Evolutionary conservation across 2,888 invertebrate species (phyloP), one percentile per base, ranked within the genome.

Genomic region (Sminthurinus aureus): DNA sequence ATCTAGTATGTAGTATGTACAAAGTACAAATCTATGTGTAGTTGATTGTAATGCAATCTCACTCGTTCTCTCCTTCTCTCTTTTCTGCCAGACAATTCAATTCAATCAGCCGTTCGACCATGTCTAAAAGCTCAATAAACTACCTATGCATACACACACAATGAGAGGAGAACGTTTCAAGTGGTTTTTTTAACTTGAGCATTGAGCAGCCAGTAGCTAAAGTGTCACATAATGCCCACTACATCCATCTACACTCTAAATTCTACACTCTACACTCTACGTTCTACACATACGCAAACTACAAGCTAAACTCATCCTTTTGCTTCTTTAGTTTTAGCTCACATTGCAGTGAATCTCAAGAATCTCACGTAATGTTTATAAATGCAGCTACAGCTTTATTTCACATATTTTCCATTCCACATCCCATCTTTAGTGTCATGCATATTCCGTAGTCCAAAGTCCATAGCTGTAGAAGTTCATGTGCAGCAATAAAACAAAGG

Each of bases 131-230:
- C 84, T 58, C 76, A 81, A 84, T 84, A 84, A 84, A 84, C 82
- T 76, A 90, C 74, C 87, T 89, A 15, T 79, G 38, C 38, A 69
- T 26, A 26, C 71, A 24, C 8, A 69, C 2, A 69, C 9, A 71
- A 71, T 8, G 20, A 18, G 4, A 18, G 58, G 26, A 71, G 22
- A 71, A 15, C 71, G 66, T 79, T 79, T 79, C 69, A 79, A 79
- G 79, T 79, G 79, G 69, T 79, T 79, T 79, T 79, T 24, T 20
- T 22, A 58, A 79, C 69, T 79, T 79, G 24, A 20, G 8, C 78
- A n/a, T n/a, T n/a, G n/a, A n/a, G n/a, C n/a, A n/a, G n/a, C n/a
- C n/a, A n/a, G 24, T 12, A 50, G 20, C 75, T 75, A 24, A 11
- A 75, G 51, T 75, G 51, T 52, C 74, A 38, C 74, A 74, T 74